Conservation (phyloP, 1,140 invertebrate species). For the Bombus terrestris region DNA sequence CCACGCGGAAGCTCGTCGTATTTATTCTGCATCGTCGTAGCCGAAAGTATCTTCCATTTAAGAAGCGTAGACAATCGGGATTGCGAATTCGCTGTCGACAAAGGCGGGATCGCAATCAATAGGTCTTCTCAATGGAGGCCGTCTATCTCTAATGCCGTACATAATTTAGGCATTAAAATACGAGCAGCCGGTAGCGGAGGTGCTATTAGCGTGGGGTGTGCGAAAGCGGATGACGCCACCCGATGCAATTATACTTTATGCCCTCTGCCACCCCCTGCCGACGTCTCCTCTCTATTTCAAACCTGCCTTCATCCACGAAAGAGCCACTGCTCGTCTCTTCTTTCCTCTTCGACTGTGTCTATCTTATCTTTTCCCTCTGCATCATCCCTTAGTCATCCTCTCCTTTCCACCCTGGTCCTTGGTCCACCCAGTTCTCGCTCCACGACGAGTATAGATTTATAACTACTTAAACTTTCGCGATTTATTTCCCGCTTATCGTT, state of each 20-base stretch:
- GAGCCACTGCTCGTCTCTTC: conserved; percentile 27
- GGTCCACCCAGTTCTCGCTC: conserved; percentile 24
- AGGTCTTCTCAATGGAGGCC: conserved; percentile 40
- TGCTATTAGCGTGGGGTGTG: conserved; percentile 76
- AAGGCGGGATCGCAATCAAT: conserved; percentile 59
- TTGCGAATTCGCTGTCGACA: conserved; percentile 33
- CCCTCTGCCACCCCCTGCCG: conserved; percentile 72
- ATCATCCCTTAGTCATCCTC: not conserved
- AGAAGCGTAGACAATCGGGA: conserved; percentile 38
- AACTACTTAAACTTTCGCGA: conserved; percentile 83
- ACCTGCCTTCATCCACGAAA: conserved; percentile 49
- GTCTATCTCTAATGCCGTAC: conserved; percentile 78
- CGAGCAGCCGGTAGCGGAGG: conserved; percentile 71
- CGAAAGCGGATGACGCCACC: conserved; percentile 78
- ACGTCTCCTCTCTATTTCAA: conserved; percentile 61
- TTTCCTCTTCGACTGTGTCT: conserved; percentile 64
- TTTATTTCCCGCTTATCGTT: conserved; percentile 83
- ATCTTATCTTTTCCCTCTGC: conserved; percentile 51
- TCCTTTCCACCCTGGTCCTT: not conserved
- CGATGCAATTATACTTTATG: conserved; percentile 83
- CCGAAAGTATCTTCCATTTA: conserved; percentile 9
- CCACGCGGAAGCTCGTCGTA: no score
- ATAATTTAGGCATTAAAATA: conserved; percentile 83
- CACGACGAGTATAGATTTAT: conserved; percentile 82
- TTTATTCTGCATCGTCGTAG: conserved; percentile 11